These are phyloP conservation scores for Onychomys leucogaster DNA, from an alignment of 2,797 vertebrate species.

Conservation along the genomic window DNA sequence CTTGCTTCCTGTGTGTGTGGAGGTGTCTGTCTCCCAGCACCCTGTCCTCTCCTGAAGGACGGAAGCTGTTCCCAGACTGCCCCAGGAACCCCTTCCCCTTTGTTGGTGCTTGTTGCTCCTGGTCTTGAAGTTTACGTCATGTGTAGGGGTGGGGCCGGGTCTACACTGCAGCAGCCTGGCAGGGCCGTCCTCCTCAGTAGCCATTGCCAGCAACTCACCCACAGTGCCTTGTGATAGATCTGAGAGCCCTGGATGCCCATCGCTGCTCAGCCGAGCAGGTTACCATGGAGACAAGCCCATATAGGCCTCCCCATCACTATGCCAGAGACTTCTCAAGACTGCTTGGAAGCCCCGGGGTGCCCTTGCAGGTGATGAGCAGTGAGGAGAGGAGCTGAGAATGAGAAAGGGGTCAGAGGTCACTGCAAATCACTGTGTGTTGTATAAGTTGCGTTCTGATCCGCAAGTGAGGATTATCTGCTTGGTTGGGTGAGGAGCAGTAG, in stretches of 20 bases:
- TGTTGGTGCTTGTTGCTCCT: not conserved
- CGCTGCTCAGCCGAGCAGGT: constrained; percentile 81
- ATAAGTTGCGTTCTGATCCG: not conserved
- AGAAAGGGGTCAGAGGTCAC: not conserved
- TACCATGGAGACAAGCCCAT: constrained; percentile 85
- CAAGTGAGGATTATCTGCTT: not conserved
- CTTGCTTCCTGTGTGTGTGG: not conserved
- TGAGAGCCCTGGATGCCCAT: constrained; percentile 83
- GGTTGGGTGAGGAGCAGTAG: not conserved
- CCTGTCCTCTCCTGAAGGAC: not conserved
- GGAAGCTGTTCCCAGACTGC: not conserved
- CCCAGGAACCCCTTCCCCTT: not conserved
- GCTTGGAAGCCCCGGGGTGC: not conserved
- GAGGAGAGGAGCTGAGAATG: not conserved
- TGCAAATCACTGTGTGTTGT: not conserved
- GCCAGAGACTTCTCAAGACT: constrained; percentile 62
- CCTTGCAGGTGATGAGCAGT: not conserved
- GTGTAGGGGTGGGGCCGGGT: not conserved
- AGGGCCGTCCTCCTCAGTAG: not conserved
- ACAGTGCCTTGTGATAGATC: constrained; percentile 74
- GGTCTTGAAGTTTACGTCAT: not conserved
- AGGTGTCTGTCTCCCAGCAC: not conserved
- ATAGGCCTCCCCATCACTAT: constrained; percentile 76
- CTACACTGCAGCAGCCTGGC: not conserved
- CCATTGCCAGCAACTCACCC: not conserved